These are phyloP conservation scores for Takifugu bimaculatus DNA, from an alignment of 2,113 vertebrate species.

Conservation along the genomic window DNA sequence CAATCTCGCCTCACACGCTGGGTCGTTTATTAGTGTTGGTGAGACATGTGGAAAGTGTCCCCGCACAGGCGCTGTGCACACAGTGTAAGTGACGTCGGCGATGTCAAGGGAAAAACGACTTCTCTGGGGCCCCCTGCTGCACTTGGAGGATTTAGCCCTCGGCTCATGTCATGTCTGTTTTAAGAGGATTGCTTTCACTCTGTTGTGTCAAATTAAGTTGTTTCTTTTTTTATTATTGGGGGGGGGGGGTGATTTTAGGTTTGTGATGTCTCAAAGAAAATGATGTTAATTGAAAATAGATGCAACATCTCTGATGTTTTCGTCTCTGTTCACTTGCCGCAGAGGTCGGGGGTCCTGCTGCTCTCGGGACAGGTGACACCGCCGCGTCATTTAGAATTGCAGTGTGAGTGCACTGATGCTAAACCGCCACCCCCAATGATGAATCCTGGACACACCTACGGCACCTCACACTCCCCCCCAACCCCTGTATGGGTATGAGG, in stretches of 20 bases:
- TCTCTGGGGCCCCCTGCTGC: conserved; percentile 39
- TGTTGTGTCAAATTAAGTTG: conserved; percentile 7
- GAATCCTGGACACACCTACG: no score
- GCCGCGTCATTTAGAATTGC: no score
- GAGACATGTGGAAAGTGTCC: neutral
- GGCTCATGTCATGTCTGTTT: conserved; percentile 52
- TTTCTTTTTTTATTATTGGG: neutral
- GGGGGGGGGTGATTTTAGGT: no score
- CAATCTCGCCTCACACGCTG: neutral
- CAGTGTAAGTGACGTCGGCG: conserved; percentile 28
- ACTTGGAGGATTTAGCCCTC: conserved; percentile 44
- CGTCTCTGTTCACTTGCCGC: neutral
- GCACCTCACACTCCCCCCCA: no score
- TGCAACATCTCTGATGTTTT: conserved; percentile 1
- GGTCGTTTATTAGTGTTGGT: conserved; percentile 6
- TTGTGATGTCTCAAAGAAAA: no score
- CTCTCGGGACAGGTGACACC: neutral
- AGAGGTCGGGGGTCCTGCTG: neutral
- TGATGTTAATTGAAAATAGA: no score
- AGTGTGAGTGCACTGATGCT: no score
- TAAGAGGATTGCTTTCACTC: conserved; percentile 21
- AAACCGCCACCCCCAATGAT: no score
- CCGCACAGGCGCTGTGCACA: conserved; percentile 6
- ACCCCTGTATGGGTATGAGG: no score
- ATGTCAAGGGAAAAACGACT: conserved; percentile 47